Base-by-base conservation (phyloP, 2,113 vertebrate species). In the Myrmecobius fasciatus region DNA sequence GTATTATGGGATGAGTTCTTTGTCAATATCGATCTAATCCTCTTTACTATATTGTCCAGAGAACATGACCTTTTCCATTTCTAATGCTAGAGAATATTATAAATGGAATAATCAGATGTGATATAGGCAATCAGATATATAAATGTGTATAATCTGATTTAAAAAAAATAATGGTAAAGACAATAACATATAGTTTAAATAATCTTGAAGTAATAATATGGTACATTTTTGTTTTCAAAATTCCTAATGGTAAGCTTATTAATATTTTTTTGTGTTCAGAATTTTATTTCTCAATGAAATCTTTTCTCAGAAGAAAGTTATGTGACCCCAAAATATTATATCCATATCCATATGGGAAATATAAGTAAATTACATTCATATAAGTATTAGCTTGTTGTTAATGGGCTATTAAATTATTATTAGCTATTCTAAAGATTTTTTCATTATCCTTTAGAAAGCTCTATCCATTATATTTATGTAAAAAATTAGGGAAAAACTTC, bases 141-240 rank as follows among this genome's bases (percentile, higher is more conserved):
- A n/a, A n/a, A n/a, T n/a, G n/a, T n/a, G 26, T 20, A 1, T n/a
- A 47, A 89, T 31, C 31, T 0, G 22, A 94, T 6, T n/a, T n/a
- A 10, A 51, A 51, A 52, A 0, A 89, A 92, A 89, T 24, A 91
- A 26, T 75, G 46, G 46, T 90, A 92, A 83, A 88, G 0, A 5
- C 94, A 94, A 49, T 3, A 91, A 36, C 43, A 92, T 54, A n/a
- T 54, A 52, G 0, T 89, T 46, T 20, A 94, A 93, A 91, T 67
- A 51, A 11, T 22, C 91, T 53, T 31, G 20, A 2, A 36, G 8
- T 83, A 0, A 4, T 25, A 92, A 36, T 3, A 25, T 0, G 47
- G 20, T 60, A 31, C 49, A 56, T 12, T 88, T 94, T 95, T 88
- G 2, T 75, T 91, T 67, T 53, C 8, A 75, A 89, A 83, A 3